A percentile compares a stretch with the other conserved stretches of the same genome.
These are phyloP conservation scores for Chionis minor DNA, from an alignment of 2,113 vertebrate genomes.

Conservation along the genomic window DNA sequence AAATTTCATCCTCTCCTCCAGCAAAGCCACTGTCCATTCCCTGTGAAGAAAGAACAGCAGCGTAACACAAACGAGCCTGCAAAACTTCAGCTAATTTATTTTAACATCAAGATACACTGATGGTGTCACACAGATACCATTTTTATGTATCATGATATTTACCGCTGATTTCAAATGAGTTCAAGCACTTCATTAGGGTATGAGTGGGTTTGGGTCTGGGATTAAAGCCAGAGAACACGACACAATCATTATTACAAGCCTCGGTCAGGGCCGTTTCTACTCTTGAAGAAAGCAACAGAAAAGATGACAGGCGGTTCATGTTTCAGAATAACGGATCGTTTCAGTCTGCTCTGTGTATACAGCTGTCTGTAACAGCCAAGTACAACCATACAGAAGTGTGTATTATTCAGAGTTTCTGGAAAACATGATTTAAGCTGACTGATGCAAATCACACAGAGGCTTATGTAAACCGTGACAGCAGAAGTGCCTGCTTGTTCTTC, in stretches of 20 bases:
- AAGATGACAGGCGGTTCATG: neutral
- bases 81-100: neutral
- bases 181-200: neutral
- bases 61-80: neutral
- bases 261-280: neutral
- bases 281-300: neutral
- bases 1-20: constrained; percentile 93
- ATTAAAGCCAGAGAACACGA: neutral
- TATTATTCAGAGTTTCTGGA: neutral
- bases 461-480: neutral
- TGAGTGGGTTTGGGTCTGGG: neutral
- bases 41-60: constrained; percentile 59
- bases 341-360: neutral
- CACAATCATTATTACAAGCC: neutral
- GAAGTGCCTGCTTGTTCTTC: neutral
- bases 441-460: neutral
- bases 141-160: neutral
- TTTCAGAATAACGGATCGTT: neutral
- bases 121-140: neutral
- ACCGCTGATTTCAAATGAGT: neutral
- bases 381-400: neutral
- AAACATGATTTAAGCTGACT: constrained; percentile 5
- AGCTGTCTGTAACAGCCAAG: neutral
- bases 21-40: constrained; percentile 98
- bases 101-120: neutral